Conservation (phyloP, 2,113 vertebrate genomes). For the Etia nguti region DNA sequence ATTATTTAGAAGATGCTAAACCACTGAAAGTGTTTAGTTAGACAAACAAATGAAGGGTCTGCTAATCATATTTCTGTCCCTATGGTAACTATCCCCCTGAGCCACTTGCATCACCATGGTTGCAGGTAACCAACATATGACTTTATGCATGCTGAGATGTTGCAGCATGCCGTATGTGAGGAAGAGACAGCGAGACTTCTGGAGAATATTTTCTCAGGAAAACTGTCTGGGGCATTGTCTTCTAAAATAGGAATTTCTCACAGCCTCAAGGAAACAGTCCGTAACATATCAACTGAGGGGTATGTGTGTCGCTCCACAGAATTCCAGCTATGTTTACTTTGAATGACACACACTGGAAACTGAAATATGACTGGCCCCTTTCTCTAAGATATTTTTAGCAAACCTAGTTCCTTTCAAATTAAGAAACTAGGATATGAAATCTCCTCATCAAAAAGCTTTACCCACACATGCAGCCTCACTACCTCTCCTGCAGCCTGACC, state of each 20-base stretch:
- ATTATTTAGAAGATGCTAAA: conserved; percentile 30
- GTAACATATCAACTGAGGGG: neutral
- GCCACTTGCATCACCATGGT: conserved; percentile 21
- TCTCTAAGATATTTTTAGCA: conserved; percentile 49
- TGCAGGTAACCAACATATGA: conserved; percentile 44
- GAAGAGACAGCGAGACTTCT: neutral
- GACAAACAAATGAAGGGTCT: conserved; percentile 45
- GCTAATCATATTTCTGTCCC: conserved; percentile 54
- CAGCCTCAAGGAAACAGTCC: conserved; percentile 18
- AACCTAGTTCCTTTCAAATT: conserved; percentile 21
- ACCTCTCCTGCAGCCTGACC: neutral
- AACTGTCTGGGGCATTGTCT: conserved; percentile 4
- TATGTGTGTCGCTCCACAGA: conserved; percentile 10
- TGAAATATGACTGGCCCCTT: conserved; percentile 33
- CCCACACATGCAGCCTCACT: neutral
- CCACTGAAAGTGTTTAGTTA: conserved; percentile 34
- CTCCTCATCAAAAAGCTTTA: neutral
- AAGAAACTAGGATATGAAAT: conserved; percentile 18
- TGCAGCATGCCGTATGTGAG: neutral
- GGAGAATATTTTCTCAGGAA: conserved; percentile 6
- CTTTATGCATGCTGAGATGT: neutral
- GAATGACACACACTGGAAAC: conserved; percentile 29
- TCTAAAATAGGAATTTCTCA: conserved; percentile 53
- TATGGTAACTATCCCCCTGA: conserved; percentile 41
- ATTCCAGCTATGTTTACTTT: conserved; percentile 55